Evolutionary conservation across 2,113 vertebrate species (phyloP).

Genomic region (Bostrychus sinensis): DNA sequence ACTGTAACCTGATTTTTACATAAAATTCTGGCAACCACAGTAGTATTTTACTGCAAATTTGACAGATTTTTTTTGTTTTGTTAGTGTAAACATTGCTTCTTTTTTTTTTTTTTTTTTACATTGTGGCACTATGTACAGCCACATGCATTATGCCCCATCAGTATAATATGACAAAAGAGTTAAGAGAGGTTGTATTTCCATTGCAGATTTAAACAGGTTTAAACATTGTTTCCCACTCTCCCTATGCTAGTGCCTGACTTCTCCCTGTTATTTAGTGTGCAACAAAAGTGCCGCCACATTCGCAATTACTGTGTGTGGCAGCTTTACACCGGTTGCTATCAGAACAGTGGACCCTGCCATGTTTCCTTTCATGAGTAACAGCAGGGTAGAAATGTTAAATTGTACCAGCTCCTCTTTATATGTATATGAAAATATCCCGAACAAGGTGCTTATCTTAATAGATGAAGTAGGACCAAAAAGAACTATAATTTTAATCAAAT

Average conservation of each 20-base stretch:
- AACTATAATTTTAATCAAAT: conserved; percentile 84
- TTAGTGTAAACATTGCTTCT: no score
- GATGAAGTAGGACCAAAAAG: conserved; percentile 76
- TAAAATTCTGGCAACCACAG: no score
- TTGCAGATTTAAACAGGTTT: not conserved
- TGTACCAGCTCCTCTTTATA: conserved; percentile 62
- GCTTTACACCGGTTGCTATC: conserved; percentile 68
- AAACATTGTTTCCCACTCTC: not conserved
- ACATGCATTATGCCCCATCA: no score
- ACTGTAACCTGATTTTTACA: no score
- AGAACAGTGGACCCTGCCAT: conserved; percentile 46
- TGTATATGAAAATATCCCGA: conserved; percentile 71
- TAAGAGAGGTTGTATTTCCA: not conserved
- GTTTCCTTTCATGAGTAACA: conserved; percentile 70
- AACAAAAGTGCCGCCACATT: conserved; percentile 1
- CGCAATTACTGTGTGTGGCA: conserved; percentile 37
- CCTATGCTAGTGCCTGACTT: not conserved
- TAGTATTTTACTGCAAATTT: no score
- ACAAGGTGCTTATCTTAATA: conserved; percentile 80
- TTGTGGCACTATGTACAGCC: no score
- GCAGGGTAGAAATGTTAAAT: conserved; percentile 73
- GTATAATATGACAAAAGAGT: no score
- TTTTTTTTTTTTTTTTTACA: no score
- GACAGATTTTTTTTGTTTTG: no score
- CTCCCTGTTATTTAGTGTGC: no score